Evolutionary conservation across 2,797 vertebrate species (phyloP), one percentile per base, ranked within the genome.

Genomic region (Oreochromis mossambicus): DNA sequence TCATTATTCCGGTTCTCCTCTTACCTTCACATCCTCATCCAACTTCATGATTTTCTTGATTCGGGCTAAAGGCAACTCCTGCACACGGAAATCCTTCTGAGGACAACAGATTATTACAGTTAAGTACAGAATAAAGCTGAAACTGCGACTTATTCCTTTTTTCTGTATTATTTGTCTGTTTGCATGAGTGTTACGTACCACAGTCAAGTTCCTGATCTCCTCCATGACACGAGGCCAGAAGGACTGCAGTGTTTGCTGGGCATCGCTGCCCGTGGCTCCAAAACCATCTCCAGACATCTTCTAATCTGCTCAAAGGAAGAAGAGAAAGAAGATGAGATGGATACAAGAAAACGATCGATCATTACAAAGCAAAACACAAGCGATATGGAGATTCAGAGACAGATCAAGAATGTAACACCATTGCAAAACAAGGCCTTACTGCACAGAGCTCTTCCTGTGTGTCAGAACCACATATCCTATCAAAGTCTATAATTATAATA

Each of bases 1-100:
- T 6, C 41, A 8, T 77, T 43, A 50, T 66, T 83, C 24, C 29
- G 21, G 19, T 48, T 70, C 43, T 80, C 34, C 77, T 86, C 66
- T 90, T 95, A 99, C 99, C 97, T 99, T 99, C 87, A 99, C 98
- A 87, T 99, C 98, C 93, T 99, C 98, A 96, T 99, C 99, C 92
- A 99, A 94, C 92, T 99, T 99, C 98, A 99, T 99, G 91, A 99
- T 99, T 95, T 99, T 99, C 96, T 99, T 99, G 92, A 99, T 99
- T 77, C 98, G 98, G 92, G 99, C 98, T 82, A 99, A 93, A 80
- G 98, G 99, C 85, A 99, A 97, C 93, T 99, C 99, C 92, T 99
- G 99, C 81, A 99, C 98, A 41, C 98, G 96, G 89, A 99, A 99
- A 95, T 99, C 98, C 97, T 99, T 99, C 98, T 99, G 97, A 88